Conservation (phyloP, 2,113 vertebrate genomes). For the Campylorhamphus procurvoides region DNA sequence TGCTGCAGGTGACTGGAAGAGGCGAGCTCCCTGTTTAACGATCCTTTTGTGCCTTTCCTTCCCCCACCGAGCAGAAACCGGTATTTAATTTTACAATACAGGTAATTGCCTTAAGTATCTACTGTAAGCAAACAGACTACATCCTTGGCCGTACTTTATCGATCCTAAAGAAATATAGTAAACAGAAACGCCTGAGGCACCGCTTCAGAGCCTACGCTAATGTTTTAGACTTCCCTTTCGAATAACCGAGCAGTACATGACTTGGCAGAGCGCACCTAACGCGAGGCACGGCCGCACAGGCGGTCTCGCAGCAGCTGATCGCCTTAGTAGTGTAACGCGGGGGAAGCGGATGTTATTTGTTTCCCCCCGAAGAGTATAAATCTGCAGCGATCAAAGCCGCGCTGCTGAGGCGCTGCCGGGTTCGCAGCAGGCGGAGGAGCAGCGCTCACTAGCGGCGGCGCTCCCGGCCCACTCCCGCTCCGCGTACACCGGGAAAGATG, state of each 20-base stretch:
- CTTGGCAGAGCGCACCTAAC: background rate
- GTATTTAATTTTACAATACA: background rate
- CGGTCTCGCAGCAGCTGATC: background rate
- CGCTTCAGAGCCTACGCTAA: background rate
- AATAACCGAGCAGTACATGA: background rate
- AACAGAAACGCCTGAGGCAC: background rate
- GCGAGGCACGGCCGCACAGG: background rate
- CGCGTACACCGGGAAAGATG: background rate
- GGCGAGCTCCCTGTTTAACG: background rate
- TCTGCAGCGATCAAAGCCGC: background rate
- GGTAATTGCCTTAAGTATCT: background rate
- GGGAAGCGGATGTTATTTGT: background rate
- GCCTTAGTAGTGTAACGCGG: background rate
- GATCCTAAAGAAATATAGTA: background rate
- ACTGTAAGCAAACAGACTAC: background rate
- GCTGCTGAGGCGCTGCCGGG: background rate
- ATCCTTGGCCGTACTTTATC: background rate
- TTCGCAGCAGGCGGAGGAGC: background rate
- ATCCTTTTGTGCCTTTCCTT: background rate
- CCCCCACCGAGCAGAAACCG: background rate
- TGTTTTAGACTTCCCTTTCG: background rate
- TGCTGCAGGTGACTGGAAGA: background rate
- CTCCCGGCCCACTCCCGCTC: no score
- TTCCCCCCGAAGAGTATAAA: background rate
- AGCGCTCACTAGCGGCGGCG: constrained; percentile 54